Conservation (phyloP, 2,113 vertebrate species). For the Otocyon megalotis region DNA sequence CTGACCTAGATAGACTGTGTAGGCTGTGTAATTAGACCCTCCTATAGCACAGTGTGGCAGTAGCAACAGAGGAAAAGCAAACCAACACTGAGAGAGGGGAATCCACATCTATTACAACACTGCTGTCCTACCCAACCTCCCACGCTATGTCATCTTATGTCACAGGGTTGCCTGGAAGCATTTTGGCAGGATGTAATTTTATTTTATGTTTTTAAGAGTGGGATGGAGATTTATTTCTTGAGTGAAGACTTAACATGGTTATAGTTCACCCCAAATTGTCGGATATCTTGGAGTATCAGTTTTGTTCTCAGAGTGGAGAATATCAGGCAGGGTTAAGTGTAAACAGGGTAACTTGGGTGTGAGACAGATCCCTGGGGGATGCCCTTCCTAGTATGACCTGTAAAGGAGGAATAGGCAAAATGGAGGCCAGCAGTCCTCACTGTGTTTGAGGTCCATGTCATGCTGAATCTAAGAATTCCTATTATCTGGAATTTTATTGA, state of each 20-base stretch:
- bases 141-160: rapidly evolving
- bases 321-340: background rate
- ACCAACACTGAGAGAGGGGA: rapidly evolving
- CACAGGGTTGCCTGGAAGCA: no score
- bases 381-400: background rate
- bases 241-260: background rate
- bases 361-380: rapidly evolving
- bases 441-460: background rate
- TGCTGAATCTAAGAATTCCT: background rate
- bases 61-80: rapidly evolving
- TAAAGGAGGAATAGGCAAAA: rapidly evolving
- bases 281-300: background rate
- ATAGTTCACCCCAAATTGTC: background rate
- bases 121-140: rapidly evolving
- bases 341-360: background rate
- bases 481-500: background rate
- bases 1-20: background rate
- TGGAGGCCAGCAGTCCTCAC: rapidly evolving
- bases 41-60: rapidly evolving
- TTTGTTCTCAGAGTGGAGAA: background rate
- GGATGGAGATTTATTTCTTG: background rate
- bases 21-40: background rate
- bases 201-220: background rate
- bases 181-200: background rate
- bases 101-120: rapidly evolving